Conservation (phyloP, 2,113 vertebrate species). For the Pterocles orientalis region DNA sequence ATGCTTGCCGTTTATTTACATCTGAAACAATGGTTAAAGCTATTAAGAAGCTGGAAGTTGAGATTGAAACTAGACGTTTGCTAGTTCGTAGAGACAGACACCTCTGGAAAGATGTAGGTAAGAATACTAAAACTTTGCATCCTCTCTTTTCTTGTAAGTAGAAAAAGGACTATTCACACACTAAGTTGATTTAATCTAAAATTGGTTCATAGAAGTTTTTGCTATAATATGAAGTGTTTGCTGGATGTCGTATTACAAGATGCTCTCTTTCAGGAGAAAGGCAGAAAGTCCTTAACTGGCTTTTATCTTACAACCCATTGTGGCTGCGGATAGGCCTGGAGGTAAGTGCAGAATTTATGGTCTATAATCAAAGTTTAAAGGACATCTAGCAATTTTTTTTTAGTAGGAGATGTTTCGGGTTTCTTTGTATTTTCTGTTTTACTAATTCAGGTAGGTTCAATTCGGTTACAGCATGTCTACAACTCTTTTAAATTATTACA, state of each 20-base stretch:
- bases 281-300: conserved; percentile 91
- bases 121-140: background rate
- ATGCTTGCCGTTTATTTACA: conserved; percentile 87
- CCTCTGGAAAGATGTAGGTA: conserved; percentile 96
- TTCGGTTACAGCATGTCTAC: background rate
- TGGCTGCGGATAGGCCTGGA: conserved; percentile 96
- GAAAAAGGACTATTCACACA: background rate
- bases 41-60: conserved; percentile 88
- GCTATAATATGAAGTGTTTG: background rate
- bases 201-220: background rate
- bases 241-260: background rate
- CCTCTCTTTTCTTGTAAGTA: background rate
- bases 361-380: background rate
- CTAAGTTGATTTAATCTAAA: background rate
- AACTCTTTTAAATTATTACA: background rate
- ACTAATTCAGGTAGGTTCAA: background rate
- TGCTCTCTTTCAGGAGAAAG: conserved; percentile 83
- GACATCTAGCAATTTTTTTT: background rate
- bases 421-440: background rate
- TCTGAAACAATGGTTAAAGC: conserved; percentile 86
- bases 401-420: background rate
- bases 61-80: conserved; percentile 86
- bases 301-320: conserved; percentile 92
- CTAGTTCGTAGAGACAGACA: conserved; percentile 91
- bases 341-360: conserved; percentile 70